Percentiles rank a stretch among this genome's conserved stretches.
Evolutionary conservation across 1,140 invertebrate genomes (phyloP).

Genomic region (roundworm (Caenorhabditis elegans)): DNA sequence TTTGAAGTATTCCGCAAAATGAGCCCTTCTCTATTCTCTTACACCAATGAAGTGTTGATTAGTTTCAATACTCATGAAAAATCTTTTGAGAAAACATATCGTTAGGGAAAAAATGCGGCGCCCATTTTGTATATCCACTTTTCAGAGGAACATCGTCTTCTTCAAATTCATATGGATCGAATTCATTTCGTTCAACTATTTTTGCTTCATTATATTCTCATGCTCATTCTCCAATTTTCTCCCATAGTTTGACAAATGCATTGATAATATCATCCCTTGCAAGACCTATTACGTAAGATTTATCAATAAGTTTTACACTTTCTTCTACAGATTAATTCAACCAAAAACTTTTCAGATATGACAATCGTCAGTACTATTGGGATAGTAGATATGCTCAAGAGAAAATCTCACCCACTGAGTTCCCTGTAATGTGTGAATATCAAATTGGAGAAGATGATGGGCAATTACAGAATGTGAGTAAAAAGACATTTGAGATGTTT

Average conservation of each 20-base stretch:
- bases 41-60: too few relatives aligned
- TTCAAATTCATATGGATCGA: background rate
- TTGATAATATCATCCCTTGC: background rate
- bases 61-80: too few relatives aligned
- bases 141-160: background rate
- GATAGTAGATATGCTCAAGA: background rate
- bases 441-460: constrained; percentile 22
- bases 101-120: too few relatives aligned
- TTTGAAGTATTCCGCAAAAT: too few relatives aligned
- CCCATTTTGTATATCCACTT: too few relatives aligned
- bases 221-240: background rate
- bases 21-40: too few relatives aligned
- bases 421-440: background rate
- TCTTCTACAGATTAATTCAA: background rate
- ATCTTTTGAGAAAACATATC: too few relatives aligned
- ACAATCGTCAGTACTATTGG: constrained; percentile 3
- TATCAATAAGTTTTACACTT: background rate
- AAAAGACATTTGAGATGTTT: too few relatives aligned
- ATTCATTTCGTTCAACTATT: background rate
- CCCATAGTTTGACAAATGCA: background rate
- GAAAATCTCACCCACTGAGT: background rate
- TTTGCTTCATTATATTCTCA: background rate
- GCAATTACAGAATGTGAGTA: background rate
- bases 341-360: constrained; percentile 1
- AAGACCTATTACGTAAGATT: background rate